Conservation (phyloP, 2,888 invertebrate genomes). For the Melieria picta region DNA sequence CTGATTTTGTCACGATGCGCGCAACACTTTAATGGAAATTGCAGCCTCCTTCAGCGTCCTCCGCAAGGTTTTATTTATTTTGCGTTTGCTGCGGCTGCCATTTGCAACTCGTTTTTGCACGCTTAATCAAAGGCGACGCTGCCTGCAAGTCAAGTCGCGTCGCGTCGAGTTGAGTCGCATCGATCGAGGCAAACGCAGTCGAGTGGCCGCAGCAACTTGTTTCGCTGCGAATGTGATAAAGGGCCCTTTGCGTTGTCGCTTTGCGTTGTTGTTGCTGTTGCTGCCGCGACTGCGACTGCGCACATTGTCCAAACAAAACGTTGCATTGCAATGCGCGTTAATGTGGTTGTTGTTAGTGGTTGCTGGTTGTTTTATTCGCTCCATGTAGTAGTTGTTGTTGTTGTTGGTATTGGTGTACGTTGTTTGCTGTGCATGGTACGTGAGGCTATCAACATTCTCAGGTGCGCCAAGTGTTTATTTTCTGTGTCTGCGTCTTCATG, state of each 20-base stretch:
- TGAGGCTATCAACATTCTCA: conserved; percentile 64
- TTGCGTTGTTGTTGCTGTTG: conserved; percentile 3
- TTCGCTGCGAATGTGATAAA: conserved; percentile 11
- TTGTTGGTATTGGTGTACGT: conserved; percentile 14
- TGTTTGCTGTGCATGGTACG: conserved; percentile 18
- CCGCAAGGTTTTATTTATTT: no score
- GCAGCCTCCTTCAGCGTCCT: conserved; percentile 2
- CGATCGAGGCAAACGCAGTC: conserved; percentile 13
- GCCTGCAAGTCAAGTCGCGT: conserved; percentile 18
- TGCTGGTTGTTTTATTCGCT: conserved; percentile 5
- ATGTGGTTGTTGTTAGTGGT: conserved; percentile 14
- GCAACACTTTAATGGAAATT: conserved; percentile 45
- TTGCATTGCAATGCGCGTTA: conserved; percentile 45
- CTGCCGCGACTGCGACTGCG: conserved; percentile 8
- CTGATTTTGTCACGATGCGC: conserved; percentile 49
- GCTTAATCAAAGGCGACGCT: conserved; percentile 6
- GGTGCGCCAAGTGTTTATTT: conserved; percentile 55
- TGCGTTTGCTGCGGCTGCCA: no score
- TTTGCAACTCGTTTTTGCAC: not conserved
- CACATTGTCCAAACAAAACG: conserved; percentile 35
- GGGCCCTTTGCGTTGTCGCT: conserved; percentile 39
- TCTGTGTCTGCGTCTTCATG: conserved; percentile 26
- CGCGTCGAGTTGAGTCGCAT: conserved; percentile 17
- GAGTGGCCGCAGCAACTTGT: not conserved
- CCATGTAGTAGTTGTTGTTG: conserved; percentile 1